phyloP scores from a whole-genome alignment of 37 sponge, comb jelly and placozoan genomes.

The Mnemiopsis leidyi region DNA sequence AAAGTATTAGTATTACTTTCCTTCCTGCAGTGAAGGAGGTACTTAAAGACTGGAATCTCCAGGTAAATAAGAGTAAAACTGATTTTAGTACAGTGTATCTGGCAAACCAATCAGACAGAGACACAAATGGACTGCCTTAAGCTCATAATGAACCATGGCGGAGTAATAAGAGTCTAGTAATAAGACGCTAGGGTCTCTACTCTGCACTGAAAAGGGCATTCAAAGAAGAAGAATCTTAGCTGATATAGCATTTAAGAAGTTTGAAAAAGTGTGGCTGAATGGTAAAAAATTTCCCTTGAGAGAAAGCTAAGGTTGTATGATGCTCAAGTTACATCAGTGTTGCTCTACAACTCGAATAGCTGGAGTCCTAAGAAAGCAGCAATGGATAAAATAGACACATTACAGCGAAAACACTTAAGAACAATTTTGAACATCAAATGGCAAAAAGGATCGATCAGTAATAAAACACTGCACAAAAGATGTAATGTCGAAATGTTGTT shows the following conservation, averaged over 20 bases:
- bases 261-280: background rate
- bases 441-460: too few relatives aligned
- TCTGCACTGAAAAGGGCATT: background rate
- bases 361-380: too few relatives aligned
- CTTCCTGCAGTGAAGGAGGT: background rate
- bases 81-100: background rate
- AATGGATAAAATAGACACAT: too few relatives aligned
- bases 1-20: too few relatives aligned
- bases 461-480: too few relatives aligned
- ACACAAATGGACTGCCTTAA: background rate
- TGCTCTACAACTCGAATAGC: too few relatives aligned
- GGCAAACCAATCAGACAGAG: background rate
- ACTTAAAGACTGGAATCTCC: background rate
- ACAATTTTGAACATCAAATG: too few relatives aligned
- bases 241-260: background rate
- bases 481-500: too few relatives aligned
- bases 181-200: background rate
- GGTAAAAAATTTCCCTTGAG: background rate
- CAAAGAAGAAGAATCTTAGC: background rate
- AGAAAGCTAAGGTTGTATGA: background rate
- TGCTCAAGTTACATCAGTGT: too few relatives aligned
- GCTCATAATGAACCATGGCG: background rate
- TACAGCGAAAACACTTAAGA: too few relatives aligned
- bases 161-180: too few relatives aligned
- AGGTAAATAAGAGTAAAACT: background rate